Percentiles rank a stretch among this genome's conserved stretches.
Conservation (phyloP, 2,797 vertebrate genomes). For the Sphenodon punctatus region DNA sequence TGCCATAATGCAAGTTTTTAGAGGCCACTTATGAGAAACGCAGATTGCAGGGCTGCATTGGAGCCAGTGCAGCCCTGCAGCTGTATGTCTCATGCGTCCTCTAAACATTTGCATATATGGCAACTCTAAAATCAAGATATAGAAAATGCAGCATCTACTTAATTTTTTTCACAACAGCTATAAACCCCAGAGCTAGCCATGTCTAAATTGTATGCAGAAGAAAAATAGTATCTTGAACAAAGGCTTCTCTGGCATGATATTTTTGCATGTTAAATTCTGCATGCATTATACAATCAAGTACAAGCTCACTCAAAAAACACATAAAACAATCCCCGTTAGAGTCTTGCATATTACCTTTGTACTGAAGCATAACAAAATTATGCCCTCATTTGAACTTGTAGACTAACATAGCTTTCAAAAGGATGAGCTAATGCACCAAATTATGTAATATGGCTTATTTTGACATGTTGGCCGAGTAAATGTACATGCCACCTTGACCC, state of each 20-base stretch:
- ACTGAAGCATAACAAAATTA: background rate
- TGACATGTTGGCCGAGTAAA: slow-evolving; percentile 24
- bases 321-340: background rate
- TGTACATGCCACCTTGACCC: slow-evolving; percentile 12
- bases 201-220: background rate
- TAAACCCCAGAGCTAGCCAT: accelerated
- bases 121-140: too few relatives aligned
- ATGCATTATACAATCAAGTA: background rate
- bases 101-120: too few relatives aligned
- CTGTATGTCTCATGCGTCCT: too few relatives aligned
- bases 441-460: slow-evolving; percentile 10
- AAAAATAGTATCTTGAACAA: background rate
- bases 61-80: too few relatives aligned
- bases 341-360: background rate
- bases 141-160: background rate
- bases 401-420: background rate
- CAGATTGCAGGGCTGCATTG: too few relatives aligned
- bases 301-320: background rate
- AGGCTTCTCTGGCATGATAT: background rate
- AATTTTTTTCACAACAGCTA: background rate
- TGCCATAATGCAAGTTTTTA: too few relatives aligned
- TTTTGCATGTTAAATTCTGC: background rate
- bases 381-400: background rate
- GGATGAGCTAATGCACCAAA: slow-evolving; percentile 2
- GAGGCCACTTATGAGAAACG: too few relatives aligned